Evolutionary conservation across 53 echinoderm and acorn worm species (phyloP), one percentile per base, ranked within the genome.

Genomic region (Patiria pectinifera): DNA sequence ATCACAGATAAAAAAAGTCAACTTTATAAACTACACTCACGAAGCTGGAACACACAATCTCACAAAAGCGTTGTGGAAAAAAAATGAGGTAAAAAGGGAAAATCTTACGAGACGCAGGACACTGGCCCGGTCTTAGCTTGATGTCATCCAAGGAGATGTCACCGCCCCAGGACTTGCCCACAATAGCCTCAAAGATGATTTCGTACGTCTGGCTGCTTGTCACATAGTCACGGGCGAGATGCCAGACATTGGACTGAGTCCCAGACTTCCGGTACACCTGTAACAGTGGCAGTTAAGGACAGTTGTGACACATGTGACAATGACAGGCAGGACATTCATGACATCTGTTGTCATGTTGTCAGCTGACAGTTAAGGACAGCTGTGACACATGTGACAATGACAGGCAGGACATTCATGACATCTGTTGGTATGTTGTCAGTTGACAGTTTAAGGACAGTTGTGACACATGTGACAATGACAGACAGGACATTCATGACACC

Each of bases 81-180:
- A 60, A 60, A 60, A 60, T 2, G 4, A 66, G 3, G 12, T 66
- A 18, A 66, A 66, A 60, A 1, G 8, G 12, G 12, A 12, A 1
- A 35, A 66, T 66, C 89, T 89, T 89, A 93, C 93, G 80, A 48
- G 93, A 49, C 4, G 93, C 75, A 49, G 96, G 96, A 76, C 97
- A 97, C 13, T 72, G 71, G 4, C 93, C 96, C 18, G 94, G 43
- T 13, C 46, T 48, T 2, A 91, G 82, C 5, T 18, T 71, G 22
- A 97, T 80, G 74, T 95, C 95, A 92, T 97, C 97, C 24, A 97
- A 62, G 0, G 97, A 80, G n/a, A 94, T 97, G 85, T 97, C 97
- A 0, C 97, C 97, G 13, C 93, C 93, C 81, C 85, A 95, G 59
- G 85, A 76, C 6, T 58, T 83, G 45, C 93, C 96, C 44, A 85